Evolutionary conservation across 2,113 vertebrate species (phyloP).

Genomic region (Marmota monax): DNA sequence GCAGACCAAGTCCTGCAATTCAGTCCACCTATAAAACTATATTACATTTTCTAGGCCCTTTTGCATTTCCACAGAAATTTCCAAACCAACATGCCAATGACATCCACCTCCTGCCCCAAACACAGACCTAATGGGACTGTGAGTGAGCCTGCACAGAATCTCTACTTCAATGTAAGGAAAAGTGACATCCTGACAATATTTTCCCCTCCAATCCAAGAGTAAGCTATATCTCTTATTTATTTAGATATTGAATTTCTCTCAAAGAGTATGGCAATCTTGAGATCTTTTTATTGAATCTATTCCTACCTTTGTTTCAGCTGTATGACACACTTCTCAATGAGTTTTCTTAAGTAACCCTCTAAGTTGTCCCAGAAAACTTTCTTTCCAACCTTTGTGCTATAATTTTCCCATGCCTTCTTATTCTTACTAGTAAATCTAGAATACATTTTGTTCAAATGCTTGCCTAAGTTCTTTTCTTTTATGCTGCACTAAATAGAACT

Average conservation of each 20-base stretch:
- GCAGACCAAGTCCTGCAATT: not conserved
- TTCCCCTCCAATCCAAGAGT: not conserved
- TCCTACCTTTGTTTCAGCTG: not conserved
- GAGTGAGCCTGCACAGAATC: not conserved
- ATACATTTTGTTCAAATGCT: not conserved
- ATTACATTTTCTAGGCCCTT: not conserved
- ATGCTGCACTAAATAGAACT: too few species aligned
- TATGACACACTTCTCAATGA: not conserved
- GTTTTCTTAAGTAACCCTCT: not conserved
- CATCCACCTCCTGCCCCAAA: not conserved
- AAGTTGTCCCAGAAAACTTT: not conserved
- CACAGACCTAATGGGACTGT: not conserved
- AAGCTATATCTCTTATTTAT: not conserved
- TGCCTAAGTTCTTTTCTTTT: not conserved
- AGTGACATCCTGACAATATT: not conserved
- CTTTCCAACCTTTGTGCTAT: not conserved
- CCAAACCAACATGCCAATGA: not conserved
- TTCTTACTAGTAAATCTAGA: not conserved
- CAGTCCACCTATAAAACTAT: not conserved
- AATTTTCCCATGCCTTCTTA: not conserved
- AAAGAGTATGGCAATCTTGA: not conserved
- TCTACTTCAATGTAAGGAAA: not conserved
- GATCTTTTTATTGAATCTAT: not conserved
- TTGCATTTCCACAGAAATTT: not conserved
- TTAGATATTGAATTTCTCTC: not conserved